Evolutionary conservation across 2,797 vertebrate species (phyloP).

Genomic region (Allobates femoralis): DNA sequence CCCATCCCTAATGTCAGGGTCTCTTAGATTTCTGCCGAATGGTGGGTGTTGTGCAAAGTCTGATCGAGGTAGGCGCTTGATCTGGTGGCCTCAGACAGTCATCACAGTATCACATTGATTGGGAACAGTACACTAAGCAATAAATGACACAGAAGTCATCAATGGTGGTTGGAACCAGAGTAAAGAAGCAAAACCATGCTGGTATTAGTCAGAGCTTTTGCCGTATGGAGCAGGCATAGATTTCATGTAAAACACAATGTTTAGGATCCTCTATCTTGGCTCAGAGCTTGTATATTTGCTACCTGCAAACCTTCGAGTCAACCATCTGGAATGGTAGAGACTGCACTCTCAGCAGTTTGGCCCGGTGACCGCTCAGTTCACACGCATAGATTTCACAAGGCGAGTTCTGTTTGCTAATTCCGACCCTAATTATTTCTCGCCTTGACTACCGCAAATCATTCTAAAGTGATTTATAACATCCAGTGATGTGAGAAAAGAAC

Average conservation of each 20-base stretch:
- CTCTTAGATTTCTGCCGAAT: no score
- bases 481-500: not conserved
- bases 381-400: not conserved
- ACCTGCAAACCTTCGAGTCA: not conserved
- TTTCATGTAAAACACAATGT: not conserved
- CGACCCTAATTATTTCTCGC: slow-evolving; percentile 5
- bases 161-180: not conserved
- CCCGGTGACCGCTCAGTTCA: not conserved
- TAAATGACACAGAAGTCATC: not conserved
- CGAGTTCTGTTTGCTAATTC: not conserved
- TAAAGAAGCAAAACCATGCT: not conserved
- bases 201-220: not conserved
- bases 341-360: not conserved
- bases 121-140: not conserved
- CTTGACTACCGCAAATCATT: slow-evolving; percentile 5
- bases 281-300: not conserved
- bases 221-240: not conserved
- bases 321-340: slow-evolving; percentile 1
- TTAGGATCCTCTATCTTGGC: not conserved
- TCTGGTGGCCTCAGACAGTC: no score
- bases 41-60: no score
- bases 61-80: no score
- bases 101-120: no score
- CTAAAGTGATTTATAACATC: slow-evolving; percentile 12
- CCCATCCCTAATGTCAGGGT: no score